These are phyloP conservation scores for Pangasius krempfi DNA, from an alignment of 2,797 vertebrate species.

Conservation along the genomic window DNA sequence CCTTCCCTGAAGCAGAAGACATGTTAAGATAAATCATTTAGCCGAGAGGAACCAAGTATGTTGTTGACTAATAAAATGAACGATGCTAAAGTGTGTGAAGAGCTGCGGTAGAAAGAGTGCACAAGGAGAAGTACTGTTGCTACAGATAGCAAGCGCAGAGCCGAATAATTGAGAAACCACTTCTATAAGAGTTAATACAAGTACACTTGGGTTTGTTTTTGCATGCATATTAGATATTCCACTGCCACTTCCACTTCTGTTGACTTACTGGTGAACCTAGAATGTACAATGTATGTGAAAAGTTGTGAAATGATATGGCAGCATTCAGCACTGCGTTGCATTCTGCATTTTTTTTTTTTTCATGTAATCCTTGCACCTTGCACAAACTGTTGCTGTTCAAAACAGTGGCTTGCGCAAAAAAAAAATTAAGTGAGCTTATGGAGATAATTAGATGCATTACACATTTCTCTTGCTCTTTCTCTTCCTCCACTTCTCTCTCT, in stretches of 20 bases:
- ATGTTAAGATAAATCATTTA: not conserved
- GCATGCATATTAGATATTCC: not conserved
- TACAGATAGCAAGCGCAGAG: not conserved
- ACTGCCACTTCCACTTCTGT: no score
- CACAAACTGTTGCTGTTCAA: not conserved
- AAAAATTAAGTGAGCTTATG: not conserved
- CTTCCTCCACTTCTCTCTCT: not conserved
- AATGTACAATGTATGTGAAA: not conserved
- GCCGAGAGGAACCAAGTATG: slow-evolving; percentile 2
- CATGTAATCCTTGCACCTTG: not conserved
- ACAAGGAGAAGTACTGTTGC: slow-evolving; percentile 19
- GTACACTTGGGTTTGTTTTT: not conserved
- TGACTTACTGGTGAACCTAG: not conserved
- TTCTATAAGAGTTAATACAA: not conserved
- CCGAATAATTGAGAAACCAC: not conserved
- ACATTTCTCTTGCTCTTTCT: not conserved
- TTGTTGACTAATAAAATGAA: slow-evolving; percentile 20
- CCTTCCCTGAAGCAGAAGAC: slow-evolving; percentile 1
- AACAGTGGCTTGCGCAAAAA: not conserved
- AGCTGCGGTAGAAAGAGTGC: not conserved
- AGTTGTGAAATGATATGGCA: not conserved
- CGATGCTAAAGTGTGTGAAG: not conserved
- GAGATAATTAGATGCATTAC: not conserved
- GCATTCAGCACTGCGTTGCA: not conserved
- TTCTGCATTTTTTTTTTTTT: not conserved